Evolutionary conservation across 2,888 invertebrate species (phyloP).

Genomic region (Phengaris alcon): DNA sequence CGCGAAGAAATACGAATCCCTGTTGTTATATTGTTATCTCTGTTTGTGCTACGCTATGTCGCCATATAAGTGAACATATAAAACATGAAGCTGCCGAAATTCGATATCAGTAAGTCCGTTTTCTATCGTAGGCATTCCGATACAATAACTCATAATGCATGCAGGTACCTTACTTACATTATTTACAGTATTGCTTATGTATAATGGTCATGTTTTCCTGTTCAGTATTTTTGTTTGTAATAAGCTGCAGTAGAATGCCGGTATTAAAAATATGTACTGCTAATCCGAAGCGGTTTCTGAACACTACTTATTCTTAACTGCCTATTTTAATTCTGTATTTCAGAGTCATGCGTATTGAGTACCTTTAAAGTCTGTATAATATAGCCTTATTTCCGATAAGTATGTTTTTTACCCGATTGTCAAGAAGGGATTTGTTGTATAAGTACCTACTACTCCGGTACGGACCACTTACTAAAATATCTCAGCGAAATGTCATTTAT

Average conservation of each 20-base stretch:
- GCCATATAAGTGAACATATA: conserved; percentile 43
- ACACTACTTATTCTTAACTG: too few species aligned
- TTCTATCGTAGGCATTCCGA: conserved; percentile 8
- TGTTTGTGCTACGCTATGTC: conserved; percentile 45
- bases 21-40: conserved; percentile 35
- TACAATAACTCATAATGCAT: not conserved
- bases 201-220: not conserved
- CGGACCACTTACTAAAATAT: too few species aligned
- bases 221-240: not conserved
- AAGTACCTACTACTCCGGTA: too few species aligned
- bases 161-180: not conserved
- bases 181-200: not conserved
- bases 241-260: not conserved
- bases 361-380: too few species aligned
- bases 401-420: too few species aligned
- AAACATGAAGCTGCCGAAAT: conserved; percentile 66
- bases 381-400: too few species aligned
- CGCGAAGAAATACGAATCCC: conserved; percentile 47
- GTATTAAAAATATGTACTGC: not conserved
- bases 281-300: too few species aligned
- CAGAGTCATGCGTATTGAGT: too few species aligned
- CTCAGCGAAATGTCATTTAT: too few species aligned
- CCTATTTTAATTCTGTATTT: too few species aligned
- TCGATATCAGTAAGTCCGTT: conserved; percentile 59
- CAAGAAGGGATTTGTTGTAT: too few species aligned